phyloP scores from a whole-genome alignment of 2,113 vertebrate genomes.

The Hippocampus mohnikei region DNA sequence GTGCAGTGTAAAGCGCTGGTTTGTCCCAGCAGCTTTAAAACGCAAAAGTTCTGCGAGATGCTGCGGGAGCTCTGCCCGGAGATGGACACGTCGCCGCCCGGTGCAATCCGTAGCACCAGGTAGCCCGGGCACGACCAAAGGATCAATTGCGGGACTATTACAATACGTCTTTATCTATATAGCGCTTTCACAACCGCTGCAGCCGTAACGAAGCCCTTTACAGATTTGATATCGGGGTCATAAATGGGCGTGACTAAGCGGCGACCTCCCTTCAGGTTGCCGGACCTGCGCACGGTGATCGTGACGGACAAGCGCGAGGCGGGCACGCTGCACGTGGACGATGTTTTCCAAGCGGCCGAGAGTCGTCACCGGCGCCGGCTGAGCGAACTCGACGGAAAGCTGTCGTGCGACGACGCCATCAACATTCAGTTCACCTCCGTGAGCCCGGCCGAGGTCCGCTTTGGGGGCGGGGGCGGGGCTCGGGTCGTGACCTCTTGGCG shows the following conservation, averaged over 20 bases:
- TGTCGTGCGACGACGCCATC: constrained; percentile 82
- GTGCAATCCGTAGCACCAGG: constrained; percentile 81
- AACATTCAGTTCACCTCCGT: constrained; percentile 97
- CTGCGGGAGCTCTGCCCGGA: constrained; percentile 85
- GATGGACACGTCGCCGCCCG: constrained; percentile 69
- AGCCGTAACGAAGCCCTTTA: too few relatives aligned
- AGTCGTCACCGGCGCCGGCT: constrained; percentile 73
- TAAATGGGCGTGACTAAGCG: too few relatives aligned
- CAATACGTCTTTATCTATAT: too few relatives aligned
- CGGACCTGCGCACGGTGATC: constrained; percentile 81
- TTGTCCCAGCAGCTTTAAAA: constrained; percentile 85
- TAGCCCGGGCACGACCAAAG: constrained; percentile 34
- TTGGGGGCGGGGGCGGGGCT: background rate
- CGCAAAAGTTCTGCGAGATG: constrained; percentile 84
- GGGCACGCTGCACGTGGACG: constrained; percentile 79
- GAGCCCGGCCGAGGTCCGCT: constrained; percentile 8
- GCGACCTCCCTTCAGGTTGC: constrained; percentile 70
- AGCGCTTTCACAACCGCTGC: too few relatives aligned
- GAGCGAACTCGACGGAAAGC: constrained; percentile 70
- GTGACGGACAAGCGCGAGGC: constrained; percentile 76
- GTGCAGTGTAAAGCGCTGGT: constrained; percentile 89
- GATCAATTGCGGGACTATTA: too few relatives aligned
- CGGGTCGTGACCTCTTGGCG: background rate
- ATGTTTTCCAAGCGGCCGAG: constrained; percentile 81
- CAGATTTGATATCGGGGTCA: too few relatives aligned